Evolutionary conservation across 2,113 vertebrate genomes (phyloP).

Genomic region (Lathamus discolor): DNA sequence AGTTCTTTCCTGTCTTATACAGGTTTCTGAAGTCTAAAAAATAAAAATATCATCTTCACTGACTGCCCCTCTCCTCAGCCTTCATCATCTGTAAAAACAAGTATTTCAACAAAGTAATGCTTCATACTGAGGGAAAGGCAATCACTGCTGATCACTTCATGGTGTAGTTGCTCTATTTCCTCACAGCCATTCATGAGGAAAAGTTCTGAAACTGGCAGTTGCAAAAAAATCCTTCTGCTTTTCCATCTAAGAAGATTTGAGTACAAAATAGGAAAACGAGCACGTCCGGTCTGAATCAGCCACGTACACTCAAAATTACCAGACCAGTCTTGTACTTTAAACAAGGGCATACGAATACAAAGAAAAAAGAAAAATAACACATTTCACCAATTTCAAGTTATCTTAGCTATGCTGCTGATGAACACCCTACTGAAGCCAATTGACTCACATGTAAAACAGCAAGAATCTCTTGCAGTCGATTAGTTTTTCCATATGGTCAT

Average conservation of each 20-base stretch:
- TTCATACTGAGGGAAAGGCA: not conserved
- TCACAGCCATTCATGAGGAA: not conserved
- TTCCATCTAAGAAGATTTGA: not conserved
- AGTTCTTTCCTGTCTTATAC: not conserved
- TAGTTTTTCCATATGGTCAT: slow-evolving; percentile 30
- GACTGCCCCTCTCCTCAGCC: not conserved
- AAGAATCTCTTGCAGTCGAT: slow-evolving; percentile 14
- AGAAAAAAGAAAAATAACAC: not conserved
- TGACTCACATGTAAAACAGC: not conserved
- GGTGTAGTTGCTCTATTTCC: not conserved
- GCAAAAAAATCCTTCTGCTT: not conserved
- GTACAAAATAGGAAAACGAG: not conserved
- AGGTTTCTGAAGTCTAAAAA: not conserved
- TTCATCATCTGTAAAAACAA: not conserved
- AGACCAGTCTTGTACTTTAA: not conserved
- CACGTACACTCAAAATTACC: not conserved
- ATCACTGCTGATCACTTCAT: not conserved
- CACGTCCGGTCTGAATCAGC: not conserved
- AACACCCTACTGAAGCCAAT: not conserved
- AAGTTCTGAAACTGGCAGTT: not conserved
- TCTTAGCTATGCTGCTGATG: not conserved
- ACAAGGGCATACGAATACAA: not conserved
- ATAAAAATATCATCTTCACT: not conserved
- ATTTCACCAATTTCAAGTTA: not conserved
- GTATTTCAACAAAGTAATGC: not conserved